Conservation (phyloP, 2,797 vertebrate species). For the Arnoldichthys spilopterus region DNA sequence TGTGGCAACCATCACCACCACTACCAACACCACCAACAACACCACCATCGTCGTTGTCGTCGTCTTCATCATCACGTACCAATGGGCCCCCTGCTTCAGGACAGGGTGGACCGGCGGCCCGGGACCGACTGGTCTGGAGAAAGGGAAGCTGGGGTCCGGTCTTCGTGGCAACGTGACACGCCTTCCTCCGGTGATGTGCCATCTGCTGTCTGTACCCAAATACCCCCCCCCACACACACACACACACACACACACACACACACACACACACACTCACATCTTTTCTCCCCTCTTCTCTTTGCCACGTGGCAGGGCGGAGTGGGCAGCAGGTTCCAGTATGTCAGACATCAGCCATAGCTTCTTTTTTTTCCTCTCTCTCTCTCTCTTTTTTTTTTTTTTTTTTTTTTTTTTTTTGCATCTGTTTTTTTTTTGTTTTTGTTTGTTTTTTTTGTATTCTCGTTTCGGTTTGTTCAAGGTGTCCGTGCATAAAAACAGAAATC, state of each 20-base stretch:
- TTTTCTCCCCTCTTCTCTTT: conserved; percentile 45
- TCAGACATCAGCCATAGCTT: conserved; percentile 64
- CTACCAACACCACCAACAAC: conserved; percentile 2
- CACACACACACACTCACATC: no score
- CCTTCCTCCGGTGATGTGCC: conserved; percentile 78
- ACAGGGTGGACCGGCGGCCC: conserved; percentile 39
- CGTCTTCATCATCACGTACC: conserved; percentile 41
- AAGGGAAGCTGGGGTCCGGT: conserved; percentile 27
- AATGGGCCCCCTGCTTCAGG: conserved; percentile 41
- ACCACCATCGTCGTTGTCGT: neutral
- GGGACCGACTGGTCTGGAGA: conserved; percentile 45
- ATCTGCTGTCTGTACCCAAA: conserved; percentile 62
- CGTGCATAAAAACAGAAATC: conserved; percentile 59
- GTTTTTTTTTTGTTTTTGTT: conserved; percentile 38
- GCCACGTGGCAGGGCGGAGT: conserved; percentile 39
- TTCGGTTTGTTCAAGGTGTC: conserved; percentile 42
- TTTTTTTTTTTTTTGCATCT: no score
- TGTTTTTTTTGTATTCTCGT: conserved; percentile 59
- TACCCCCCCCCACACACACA: conserved; percentile 26
- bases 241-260: no score
- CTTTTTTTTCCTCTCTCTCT: no score
- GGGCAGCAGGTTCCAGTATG: conserved; percentile 59
- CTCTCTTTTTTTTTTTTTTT: conserved; percentile 27
- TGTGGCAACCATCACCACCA: conserved; percentile 53
- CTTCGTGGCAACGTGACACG: conserved; percentile 69